These are phyloP conservation scores for Ophthalmolycus amberensis DNA, from an alignment of 2,113 vertebrate species.

Conservation along the genomic window DNA sequence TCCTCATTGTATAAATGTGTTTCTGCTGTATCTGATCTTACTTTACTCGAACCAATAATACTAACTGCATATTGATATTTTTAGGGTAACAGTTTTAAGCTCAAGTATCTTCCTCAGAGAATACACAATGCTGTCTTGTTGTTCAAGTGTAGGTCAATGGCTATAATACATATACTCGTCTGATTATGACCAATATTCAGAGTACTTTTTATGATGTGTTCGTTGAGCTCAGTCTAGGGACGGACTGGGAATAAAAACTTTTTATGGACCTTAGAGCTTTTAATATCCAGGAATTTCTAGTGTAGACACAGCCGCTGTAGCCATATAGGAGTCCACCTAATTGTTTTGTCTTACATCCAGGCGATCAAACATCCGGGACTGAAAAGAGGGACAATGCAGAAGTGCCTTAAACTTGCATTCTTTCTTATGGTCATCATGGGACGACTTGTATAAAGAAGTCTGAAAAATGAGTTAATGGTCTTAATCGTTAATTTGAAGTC, in stretches of 20 bases:
- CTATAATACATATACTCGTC: background rate
- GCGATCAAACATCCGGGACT: too few species aligned
- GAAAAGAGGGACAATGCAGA: too few species aligned
- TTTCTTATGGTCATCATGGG: too few species aligned
- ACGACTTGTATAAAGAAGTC: too few species aligned
- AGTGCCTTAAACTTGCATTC: too few species aligned
- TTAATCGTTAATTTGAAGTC: too few species aligned
- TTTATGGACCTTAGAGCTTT: background rate
- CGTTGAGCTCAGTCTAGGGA: background rate
- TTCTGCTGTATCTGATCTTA: background rate
- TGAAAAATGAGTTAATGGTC: too few species aligned
- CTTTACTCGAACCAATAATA: background rate
- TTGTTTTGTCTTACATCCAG: too few species aligned
- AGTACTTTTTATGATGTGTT: background rate
- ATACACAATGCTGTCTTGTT: background rate
- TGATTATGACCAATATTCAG: too few species aligned
- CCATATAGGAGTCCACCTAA: too few species aligned
- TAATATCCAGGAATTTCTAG: background rate
- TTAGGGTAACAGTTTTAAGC: background rate
- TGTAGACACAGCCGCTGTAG: background rate
- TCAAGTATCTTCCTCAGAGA: background rate
- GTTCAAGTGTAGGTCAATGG: background rate
- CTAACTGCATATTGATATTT: background rate
- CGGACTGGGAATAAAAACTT: too few species aligned
- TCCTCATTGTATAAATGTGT: background rate